Evolutionary conservation across 2,113 vertebrate genomes (phyloP).

Genomic region (Sorex fumeus): DNA sequence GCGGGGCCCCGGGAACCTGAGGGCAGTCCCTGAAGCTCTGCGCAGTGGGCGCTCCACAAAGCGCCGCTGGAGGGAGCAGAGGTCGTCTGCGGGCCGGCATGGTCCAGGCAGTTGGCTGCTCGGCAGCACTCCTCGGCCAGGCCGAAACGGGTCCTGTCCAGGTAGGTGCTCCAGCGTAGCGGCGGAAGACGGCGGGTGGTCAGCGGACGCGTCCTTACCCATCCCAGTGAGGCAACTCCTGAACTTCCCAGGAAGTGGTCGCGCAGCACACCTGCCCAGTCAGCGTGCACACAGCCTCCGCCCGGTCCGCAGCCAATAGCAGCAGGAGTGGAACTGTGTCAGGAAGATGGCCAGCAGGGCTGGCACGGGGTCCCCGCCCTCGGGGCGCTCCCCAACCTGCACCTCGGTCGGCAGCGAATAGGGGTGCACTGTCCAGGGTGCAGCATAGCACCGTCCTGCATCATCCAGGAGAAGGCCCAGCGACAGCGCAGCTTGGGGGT

Average conservation of each 20-base stretch:
- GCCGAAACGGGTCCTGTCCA: constrained; percentile 98
- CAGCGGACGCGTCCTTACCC: constrained; percentile 95
- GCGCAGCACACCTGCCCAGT: constrained; percentile 97
- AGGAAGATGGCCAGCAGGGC: constrained; percentile 96
- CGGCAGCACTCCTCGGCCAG: constrained; percentile 98
- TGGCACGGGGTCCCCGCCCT: constrained; percentile 90
- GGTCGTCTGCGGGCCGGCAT: constrained; percentile 95
- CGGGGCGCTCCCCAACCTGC: constrained; percentile 96
- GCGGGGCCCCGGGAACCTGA: constrained; percentile 98
- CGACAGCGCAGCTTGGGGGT: constrained; percentile 94
- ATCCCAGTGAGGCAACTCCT: constrained; percentile 94
- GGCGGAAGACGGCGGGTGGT: constrained; percentile 96
- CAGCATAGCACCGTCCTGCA: constrained; percentile 99
- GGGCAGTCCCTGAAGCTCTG: constrained; percentile 98
- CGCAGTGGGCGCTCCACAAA: constrained; percentile 97
- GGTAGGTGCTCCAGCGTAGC: constrained; percentile 99
- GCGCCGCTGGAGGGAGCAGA: constrained; percentile 96
- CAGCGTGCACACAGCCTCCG: constrained; percentile 97
- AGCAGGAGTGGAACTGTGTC: constrained; percentile 98
- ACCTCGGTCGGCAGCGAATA: constrained; percentile 96
- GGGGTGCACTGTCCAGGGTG: constrained; percentile 94
- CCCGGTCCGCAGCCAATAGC: constrained; percentile 93
- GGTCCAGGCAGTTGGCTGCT: constrained; percentile 97
- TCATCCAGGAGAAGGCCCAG: constrained; percentile 98
- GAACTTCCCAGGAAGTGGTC: constrained; percentile 97